These are phyloP conservation scores for Drosophila tripunctata DNA, from an alignment of 2,888 invertebrate species.

Conservation along the genomic window DNA sequence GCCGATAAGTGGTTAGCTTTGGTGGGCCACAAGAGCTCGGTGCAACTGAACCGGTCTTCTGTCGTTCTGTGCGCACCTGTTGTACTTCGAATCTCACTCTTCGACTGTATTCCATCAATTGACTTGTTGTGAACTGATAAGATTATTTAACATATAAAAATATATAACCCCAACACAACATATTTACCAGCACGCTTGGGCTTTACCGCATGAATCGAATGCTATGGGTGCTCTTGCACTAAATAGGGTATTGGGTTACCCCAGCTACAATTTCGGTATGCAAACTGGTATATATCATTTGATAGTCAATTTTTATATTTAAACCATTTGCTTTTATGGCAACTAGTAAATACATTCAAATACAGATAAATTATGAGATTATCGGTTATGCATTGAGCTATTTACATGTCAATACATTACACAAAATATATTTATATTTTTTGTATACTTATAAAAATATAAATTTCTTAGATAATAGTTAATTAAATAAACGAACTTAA, in stretches of 20 bases:
- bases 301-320: slow-evolving; percentile 56
- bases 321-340: slow-evolving; percentile 71
- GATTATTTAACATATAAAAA: slow-evolving; percentile 64
- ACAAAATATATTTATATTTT: slow-evolving; percentile 10
- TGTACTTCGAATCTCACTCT: slow-evolving; percentile 26
- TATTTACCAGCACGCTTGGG: slow-evolving; percentile 19
- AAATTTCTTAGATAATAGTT: neutral
- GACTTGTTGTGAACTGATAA: slow-evolving; percentile 58
- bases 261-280: slow-evolving; percentile 5
- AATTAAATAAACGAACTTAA: neutral
- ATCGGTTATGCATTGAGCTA: slow-evolving; percentile 27
- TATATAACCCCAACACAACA: slow-evolving; percentile 50
- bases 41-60: slow-evolving; percentile 50
- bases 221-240: slow-evolving; percentile 49
- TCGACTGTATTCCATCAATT: slow-evolving; percentile 47
- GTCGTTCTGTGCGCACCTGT: slow-evolving; percentile 62
- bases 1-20: slow-evolving; percentile 53
- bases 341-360: slow-evolving; percentile 68
- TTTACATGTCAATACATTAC: slow-evolving; percentile 18
- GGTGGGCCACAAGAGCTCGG: slow-evolving; percentile 24
- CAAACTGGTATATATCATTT: slow-evolving; percentile 27
- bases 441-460: neutral
- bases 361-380: slow-evolving; percentile 78
- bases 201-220: slow-evolving; percentile 21
- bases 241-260: slow-evolving; percentile 43